These are phyloP conservation scores for Peromyscus leucopus DNA, from an alignment of 2,113 vertebrate genomes.

Conservation along the genomic window DNA sequence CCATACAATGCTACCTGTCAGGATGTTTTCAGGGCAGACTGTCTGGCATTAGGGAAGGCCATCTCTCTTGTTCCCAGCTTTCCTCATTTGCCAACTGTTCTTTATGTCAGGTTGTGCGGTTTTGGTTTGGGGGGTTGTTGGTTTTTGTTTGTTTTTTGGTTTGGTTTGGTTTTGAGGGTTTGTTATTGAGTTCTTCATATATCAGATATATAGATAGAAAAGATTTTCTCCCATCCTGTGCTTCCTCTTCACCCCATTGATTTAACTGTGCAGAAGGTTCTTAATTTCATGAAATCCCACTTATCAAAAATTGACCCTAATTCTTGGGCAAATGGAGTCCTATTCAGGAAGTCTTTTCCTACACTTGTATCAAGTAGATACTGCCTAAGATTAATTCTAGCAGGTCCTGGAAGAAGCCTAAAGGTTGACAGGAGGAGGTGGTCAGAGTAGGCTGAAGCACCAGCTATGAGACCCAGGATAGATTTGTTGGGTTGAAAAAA, in stretches of 20 bases:
- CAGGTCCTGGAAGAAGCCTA: not conserved
- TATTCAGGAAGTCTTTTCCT: not conserved
- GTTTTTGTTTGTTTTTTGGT: not conserved
- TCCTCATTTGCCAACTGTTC: not conserved
- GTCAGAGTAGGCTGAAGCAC: no score
- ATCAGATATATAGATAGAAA: not conserved
- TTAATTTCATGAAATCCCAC: not conserved
- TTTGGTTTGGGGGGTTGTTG: not conserved
- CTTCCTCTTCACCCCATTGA: not conserved
- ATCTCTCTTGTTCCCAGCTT: not conserved
- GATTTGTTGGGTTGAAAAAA: not conserved
- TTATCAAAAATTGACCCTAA: not conserved
- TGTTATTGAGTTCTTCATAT: not conserved
- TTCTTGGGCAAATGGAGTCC: not conserved
- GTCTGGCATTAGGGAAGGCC: not conserved
- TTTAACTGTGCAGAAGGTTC: not conserved
- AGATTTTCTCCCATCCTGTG: not conserved
- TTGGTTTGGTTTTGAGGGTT: no score
- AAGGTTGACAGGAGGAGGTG: not conserved
- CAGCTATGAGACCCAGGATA: not conserved
- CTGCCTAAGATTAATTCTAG: not conserved
- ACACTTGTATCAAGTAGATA: not conserved
- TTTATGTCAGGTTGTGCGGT: not conserved
- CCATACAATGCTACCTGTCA: not conserved
- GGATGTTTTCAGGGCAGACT: not conserved